Percentiles rank a stretch among this genome's conserved stretches.
Evolutionary conservation across 1,140 invertebrate species (phyloP).

Genomic region (Drosophila tani): DNA sequence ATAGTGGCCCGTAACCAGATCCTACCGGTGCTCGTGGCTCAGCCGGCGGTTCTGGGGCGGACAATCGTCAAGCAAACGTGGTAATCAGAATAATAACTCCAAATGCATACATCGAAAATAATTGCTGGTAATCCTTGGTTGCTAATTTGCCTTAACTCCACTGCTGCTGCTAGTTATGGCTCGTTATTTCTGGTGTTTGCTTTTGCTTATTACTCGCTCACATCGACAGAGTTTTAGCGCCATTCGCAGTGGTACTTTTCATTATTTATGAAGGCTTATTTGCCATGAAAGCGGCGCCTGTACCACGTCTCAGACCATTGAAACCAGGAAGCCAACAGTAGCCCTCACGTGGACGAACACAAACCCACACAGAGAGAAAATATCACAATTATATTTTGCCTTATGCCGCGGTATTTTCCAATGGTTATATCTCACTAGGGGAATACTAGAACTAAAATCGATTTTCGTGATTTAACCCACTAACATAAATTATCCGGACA

Average conservation of each 20-base stretch:
- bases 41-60: constrained; percentile 3
- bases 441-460: no score
- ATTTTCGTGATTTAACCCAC: no score
- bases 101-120: constrained; percentile 80
- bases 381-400: not conserved
- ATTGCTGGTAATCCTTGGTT: constrained; percentile 78
- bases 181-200: constrained; percentile 32
- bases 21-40: not conserved
- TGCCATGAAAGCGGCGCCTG: constrained; percentile 55
- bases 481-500: no score
- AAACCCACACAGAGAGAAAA: not conserved
- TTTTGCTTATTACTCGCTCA: constrained; percentile 53
- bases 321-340: not conserved
- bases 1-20: constrained; percentile 7
- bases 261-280: constrained; percentile 80
- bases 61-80: constrained; percentile 64
- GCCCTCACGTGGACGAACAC: not conserved
- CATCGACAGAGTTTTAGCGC: constrained; percentile 43
- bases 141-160: constrained; percentile 68
- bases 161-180: constrained; percentile 31
- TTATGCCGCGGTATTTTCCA: not conserved
- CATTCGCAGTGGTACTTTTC: constrained; percentile 60
- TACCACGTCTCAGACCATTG: not conserved
- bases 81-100: constrained; percentile 78
- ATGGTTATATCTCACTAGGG: not conserved